A percentile compares a stretch with the other conserved stretches of the same genome.
These are phyloP conservation scores for Eupithecia tripunctaria DNA, from an alignment of 2,888 invertebrate species.

Conservation along the genomic window DNA sequence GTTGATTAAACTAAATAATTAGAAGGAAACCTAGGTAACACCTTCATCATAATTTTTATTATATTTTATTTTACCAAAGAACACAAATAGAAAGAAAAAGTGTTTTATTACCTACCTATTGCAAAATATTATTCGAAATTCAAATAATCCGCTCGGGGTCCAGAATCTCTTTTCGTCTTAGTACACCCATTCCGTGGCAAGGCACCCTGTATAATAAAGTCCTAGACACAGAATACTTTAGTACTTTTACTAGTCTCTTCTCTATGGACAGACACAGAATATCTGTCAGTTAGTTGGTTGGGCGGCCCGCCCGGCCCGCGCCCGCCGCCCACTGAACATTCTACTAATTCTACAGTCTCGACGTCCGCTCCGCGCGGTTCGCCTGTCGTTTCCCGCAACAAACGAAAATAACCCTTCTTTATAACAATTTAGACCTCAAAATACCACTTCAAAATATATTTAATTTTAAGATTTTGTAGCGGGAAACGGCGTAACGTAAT, in stretches of 20 bases:
- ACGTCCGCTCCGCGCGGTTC: conserved; percentile 85
- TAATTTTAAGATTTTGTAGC: conserved; percentile 51
- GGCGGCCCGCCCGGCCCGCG: conserved; percentile 80
- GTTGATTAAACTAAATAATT: too few species aligned
- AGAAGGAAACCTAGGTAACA: too few species aligned
- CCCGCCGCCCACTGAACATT: conserved; percentile 77
- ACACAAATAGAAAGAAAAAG: too few species aligned
- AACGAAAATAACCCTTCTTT: conserved; percentile 55
- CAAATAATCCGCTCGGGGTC: too few species aligned
- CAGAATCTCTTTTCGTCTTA: too few species aligned
- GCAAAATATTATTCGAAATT: too few species aligned
- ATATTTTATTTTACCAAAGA: too few species aligned
- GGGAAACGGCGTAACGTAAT: conserved; percentile 66
- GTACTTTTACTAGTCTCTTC: too few species aligned
- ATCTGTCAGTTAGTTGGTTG: conserved; percentile 43
- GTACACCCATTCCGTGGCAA: too few species aligned
- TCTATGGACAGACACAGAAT: conserved; percentile 3
- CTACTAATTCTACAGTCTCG: conserved; percentile 66
- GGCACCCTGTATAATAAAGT: conserved; percentile 4
- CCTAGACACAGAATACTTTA: conserved; percentile 15
- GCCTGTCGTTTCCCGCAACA: conserved; percentile 75
- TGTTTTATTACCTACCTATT: too few species aligned
- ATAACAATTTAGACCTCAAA: conserved; percentile 49
- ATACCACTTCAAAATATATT: conserved; percentile 42
- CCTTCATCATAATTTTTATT: too few species aligned